Base-by-base conservation (phyloP, 2,113 vertebrate species). In the Mirza zaza region DNA sequence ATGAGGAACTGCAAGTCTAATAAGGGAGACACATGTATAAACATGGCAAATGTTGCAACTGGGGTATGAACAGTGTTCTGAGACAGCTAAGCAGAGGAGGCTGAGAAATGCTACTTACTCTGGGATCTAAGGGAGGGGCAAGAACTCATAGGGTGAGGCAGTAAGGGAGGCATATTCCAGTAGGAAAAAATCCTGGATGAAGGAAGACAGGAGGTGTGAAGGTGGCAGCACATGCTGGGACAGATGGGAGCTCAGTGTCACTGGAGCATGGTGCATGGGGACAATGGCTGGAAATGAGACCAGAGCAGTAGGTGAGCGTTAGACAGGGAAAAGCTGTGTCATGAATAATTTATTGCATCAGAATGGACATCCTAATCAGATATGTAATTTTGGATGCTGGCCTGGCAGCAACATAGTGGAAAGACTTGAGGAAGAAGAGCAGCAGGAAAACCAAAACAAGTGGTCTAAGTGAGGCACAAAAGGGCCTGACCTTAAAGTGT, bases 301-400 rank as follows among this genome's bases (percentile, higher is more conserved):
- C 36, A 20, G 1, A 34, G n/a, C 0, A 8, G 48, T 10, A 27
- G 61, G 2, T 32, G 81, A 45, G 50, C 18, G 45, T 20, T 27
- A 11, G 63, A 42, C 6, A 0, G 23, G 48, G n/a, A 25, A 8
- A 50, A 61, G 4, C 1, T 2, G 15, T 11, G 3, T 27, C 39
- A 1, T 7, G 45, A 73, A 52, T 14, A 23, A 34, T 76, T 50
- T 20, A 21, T 85, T 21, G 25, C 17, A 36, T 61, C 27, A 25
- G 20, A 20, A 18, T 13, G 23, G 45, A 20, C 8, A 17, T 52
- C 20, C n/a, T 3, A 20, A 45, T 25, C 3, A 2, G 36, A 5
- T 55, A 48, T 57, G 32, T 48, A 76, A 25, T 52, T 84, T 82
- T 81, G 52, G 32, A 48, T 81, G 71, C n/a, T 12, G 3, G n/a